A percentile compares a stretch with the other conserved stretches of the same genome.
These are phyloP conservation scores for Lanius ludovicianus DNA, from an alignment of 2,113 vertebrate genomes.

Conservation along the genomic window DNA sequence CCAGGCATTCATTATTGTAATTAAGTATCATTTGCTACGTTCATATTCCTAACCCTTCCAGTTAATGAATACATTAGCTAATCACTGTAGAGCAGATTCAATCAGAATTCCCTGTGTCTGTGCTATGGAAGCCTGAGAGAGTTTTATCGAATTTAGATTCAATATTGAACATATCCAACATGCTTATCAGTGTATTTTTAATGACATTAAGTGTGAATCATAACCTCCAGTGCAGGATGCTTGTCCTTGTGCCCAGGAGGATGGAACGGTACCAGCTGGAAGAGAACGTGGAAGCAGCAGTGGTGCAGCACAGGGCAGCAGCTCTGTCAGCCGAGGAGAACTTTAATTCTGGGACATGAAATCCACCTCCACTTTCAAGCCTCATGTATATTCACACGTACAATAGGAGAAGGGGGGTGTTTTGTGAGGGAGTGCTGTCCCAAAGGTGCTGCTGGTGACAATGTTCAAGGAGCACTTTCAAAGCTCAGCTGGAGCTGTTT, in stretches of 20 bases:
- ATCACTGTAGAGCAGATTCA: conserved; percentile 24
- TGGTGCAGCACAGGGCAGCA: background rate
- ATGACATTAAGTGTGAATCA: background rate
- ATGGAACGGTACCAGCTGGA: background rate
- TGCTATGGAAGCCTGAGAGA: conserved; percentile 30
- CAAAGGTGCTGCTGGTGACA: background rate
- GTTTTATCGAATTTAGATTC: conserved; percentile 35
- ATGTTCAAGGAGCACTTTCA: background rate
- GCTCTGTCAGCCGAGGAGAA: background rate
- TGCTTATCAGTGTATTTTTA: conserved; percentile 48
- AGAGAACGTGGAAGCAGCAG: background rate
- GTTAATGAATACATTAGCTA: conserved; percentile 63
- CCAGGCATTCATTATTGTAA: conserved; percentile 69
- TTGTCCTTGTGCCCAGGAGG: conserved; percentile 21
- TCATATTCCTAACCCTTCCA: conserved; percentile 49
- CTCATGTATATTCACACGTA: background rate
- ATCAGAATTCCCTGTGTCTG: conserved; percentile 10
- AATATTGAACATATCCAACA: conserved; percentile 37
- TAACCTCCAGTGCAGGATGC: conserved; percentile 3
- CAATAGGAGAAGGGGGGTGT: background rate
- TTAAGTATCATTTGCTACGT: conserved; percentile 55
- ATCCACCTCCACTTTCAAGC: background rate
- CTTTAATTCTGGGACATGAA: background rate
- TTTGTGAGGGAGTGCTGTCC: background rate
- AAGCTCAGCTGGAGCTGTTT: background rate